These are phyloP conservation scores for Brienomyrus longianalis DNA, from an alignment of 2,113 vertebrate species.

Conservation along the genomic window DNA sequence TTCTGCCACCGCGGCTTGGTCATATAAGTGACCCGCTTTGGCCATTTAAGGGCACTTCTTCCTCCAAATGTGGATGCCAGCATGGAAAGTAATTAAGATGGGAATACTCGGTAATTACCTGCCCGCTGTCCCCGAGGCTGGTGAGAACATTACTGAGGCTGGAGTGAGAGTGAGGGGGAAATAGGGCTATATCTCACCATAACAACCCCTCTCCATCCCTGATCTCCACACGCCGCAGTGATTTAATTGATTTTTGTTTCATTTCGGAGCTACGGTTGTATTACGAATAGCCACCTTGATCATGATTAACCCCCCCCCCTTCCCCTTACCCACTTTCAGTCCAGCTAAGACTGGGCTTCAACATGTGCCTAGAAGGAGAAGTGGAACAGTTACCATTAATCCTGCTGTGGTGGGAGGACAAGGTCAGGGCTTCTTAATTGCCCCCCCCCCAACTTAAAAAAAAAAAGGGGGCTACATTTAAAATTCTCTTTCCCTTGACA, in stretches of 20 bases:
- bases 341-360: neutral
- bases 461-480: neutral
- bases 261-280: neutral
- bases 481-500: neutral
- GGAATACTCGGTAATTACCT: conserved; percentile 18
- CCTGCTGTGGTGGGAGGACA: neutral
- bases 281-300: conserved; percentile 13
- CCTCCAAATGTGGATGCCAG: neutral
- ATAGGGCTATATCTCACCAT: conserved; percentile 7
- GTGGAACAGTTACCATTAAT: conserved; percentile 14
- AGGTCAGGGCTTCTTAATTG: conserved; percentile 7
- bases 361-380: neutral
- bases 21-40: neutral
- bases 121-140: conserved; percentile 9
- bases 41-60: conserved; percentile 4
- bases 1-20: neutral
- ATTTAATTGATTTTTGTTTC: conserved; percentile 16
- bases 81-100: conserved; percentile 18
- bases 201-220: neutral
- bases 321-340: neutral
- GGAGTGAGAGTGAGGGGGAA: neutral
- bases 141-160: neutral
- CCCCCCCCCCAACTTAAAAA: neutral
- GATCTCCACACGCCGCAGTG: neutral
- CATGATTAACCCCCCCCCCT: neutral